These are phyloP conservation scores for Sphaeridia pumilis DNA, from an alignment of 2,888 invertebrate species.

Conservation along the genomic window DNA sequence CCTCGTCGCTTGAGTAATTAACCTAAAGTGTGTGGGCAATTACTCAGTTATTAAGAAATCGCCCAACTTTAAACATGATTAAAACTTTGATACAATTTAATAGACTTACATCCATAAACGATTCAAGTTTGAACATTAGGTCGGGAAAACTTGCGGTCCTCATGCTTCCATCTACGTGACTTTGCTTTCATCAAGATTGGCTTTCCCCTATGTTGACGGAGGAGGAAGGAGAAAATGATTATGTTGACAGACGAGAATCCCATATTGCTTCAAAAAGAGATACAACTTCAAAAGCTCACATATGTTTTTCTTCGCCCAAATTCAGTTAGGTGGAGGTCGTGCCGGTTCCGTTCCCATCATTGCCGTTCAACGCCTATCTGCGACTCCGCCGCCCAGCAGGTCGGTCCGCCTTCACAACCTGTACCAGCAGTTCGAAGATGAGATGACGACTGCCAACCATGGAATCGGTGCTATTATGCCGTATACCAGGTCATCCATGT, in stretches of 20 bases:
- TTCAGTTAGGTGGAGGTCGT: slow-evolving; percentile 13
- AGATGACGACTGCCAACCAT: slow-evolving; percentile 1
- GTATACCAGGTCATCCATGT: not conserved
- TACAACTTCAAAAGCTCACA: no score
- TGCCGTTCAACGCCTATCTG: slow-evolving; percentile 3
- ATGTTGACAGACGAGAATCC: no score
- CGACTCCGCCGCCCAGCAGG: not conserved
- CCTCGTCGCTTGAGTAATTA: no score
- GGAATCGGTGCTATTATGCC: slow-evolving; percentile 1
- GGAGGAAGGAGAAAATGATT: no score
- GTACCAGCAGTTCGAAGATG: slow-evolving; percentile 13
- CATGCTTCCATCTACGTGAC: no score
- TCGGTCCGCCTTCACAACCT: slow-evolving; percentile 3
- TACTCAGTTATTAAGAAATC: no score
- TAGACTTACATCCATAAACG: not conserved
- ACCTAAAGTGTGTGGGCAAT: no score
- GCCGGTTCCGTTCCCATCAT: slow-evolving; percentile 8
- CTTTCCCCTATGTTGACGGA: no score
- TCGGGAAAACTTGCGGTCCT: no score
- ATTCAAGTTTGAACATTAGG: not conserved
- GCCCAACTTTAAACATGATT: not conserved
- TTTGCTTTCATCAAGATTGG: no score
- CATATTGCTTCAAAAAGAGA: no score
- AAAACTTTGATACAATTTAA: not conserved
- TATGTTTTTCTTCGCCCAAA: no score